Evolutionary conservation across 2,113 vertebrate species (phyloP), one percentile per base, ranked within the genome.

Genomic region (Elachura formosa): DNA sequence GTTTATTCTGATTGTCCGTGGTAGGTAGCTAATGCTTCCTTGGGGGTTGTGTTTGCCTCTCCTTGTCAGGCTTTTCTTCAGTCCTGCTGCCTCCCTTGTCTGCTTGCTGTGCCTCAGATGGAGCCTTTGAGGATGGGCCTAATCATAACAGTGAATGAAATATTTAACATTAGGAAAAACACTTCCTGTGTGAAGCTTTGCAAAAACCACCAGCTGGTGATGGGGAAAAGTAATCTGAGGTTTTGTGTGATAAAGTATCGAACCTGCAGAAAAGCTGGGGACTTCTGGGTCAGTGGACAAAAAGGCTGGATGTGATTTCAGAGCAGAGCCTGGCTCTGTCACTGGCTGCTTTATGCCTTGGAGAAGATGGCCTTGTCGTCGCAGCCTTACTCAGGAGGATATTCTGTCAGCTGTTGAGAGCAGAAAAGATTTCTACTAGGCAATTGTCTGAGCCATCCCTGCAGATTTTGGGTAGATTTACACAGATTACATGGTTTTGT

Each of bases 401-500:
- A 1, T 51, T 24, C 62, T 34, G 11, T 41, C 38, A 55, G 40
- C 69, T 4, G 2, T 1, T 54, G 43, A 41, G 71, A 61, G 62
- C 1, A 33, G 34, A 36, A 20, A 4, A 61, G 5, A 10, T 9
- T 80, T 80, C 2, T 48, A 21, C 58, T 41, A 2, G 62, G 25
- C 33, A 26, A 5, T 66, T 83, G 67, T 71, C 20, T n/a, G 48
- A 69, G 45, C 13, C 26, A 14, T 59, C n/a, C 12, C 1, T 67
- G 51, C 48, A 31, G 52, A 3, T 38, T 86, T 83, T 3, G 58
- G 26, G n/a, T 88, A 76, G 36, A 21, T 89, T 83, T 90, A 40
- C 43, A 25, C 7, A 56, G 61, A 16, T 77, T 5, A 4, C 11
- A 0, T 0, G 1, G 38, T 56, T 4, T 45, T 24, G 14, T 61